Conservation (phyloP, 2,797 vertebrate species). For the Alauda arvensis region DNA sequence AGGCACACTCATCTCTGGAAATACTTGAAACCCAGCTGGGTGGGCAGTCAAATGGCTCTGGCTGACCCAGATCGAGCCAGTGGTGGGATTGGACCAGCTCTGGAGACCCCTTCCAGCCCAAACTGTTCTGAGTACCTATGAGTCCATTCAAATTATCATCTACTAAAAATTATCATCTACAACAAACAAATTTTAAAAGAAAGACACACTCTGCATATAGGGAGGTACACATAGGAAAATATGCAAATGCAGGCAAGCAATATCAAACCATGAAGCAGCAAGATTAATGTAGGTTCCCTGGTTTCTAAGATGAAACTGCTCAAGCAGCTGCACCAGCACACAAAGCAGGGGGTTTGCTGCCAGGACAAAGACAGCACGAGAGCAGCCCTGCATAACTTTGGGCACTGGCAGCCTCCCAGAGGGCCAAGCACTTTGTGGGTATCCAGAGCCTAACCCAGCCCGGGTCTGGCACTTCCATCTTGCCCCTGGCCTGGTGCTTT, state of each 20-base stretch:
- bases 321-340: no score
- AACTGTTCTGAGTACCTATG: accelerated
- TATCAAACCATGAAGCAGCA: neutral
- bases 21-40: accelerated
- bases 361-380: neutral
- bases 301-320: neutral
- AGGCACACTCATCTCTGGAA: neutral
- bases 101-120: neutral
- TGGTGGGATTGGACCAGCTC: neutral
- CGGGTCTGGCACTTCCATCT: neutral
- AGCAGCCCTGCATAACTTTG: accelerated
- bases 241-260: neutral
- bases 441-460: neutral
- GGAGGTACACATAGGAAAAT: neutral
- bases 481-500: neutral
- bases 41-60: neutral
- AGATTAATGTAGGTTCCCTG: neutral
- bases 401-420: neutral
- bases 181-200: neutral
- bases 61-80: accelerated
- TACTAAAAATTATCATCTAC: neutral
- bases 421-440: neutral
- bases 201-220: neutral
- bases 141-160: neutral
- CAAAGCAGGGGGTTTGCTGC: neutral